These are phyloP conservation scores for Orius insidiosus DNA, from an alignment of 1,140 invertebrate genomes.

Conservation along the genomic window DNA sequence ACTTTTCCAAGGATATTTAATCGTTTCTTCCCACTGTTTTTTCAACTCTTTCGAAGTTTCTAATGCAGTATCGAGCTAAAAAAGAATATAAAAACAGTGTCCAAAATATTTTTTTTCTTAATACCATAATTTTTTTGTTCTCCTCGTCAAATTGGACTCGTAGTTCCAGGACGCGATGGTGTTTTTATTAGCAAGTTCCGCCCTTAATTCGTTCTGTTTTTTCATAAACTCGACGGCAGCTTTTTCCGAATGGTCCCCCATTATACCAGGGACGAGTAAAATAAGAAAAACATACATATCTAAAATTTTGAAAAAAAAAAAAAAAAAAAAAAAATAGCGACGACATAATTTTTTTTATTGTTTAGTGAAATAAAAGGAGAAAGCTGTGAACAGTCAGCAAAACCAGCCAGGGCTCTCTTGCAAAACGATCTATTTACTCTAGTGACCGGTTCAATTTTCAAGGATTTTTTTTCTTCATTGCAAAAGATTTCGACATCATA, in stretches of 20 bases:
- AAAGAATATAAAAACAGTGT: conserved; percentile 38
- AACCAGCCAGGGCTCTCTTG: no score
- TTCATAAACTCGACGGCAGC: conserved; percentile 37
- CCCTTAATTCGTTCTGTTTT: conserved; percentile 35
- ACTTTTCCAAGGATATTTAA: conserved; percentile 41
- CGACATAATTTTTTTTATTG: no score
- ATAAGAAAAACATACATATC: no score
- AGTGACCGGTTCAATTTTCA: no score
- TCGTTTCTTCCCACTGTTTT: conserved; percentile 35
- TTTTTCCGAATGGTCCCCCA: conserved; percentile 26
- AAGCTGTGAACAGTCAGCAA: no score
- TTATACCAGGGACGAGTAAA: no score
- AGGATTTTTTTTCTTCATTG: no score
- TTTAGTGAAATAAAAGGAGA: no score
- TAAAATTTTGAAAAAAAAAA: no score
- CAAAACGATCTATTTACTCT: no score
- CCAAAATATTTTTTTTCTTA: conserved; percentile 39
- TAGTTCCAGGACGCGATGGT: conserved; percentile 46
- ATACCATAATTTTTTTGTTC: conserved; percentile 41
- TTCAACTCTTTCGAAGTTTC: conserved; percentile 27
- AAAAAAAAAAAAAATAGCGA: no score
- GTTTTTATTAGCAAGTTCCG: conserved; percentile 34
- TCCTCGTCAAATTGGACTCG: conserved; percentile 53
- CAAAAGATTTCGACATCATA: no score
- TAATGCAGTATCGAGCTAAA: conserved; percentile 18